Conservation (phyloP, 2,113 vertebrate species). For the Oreocharis arfaki region DNA sequence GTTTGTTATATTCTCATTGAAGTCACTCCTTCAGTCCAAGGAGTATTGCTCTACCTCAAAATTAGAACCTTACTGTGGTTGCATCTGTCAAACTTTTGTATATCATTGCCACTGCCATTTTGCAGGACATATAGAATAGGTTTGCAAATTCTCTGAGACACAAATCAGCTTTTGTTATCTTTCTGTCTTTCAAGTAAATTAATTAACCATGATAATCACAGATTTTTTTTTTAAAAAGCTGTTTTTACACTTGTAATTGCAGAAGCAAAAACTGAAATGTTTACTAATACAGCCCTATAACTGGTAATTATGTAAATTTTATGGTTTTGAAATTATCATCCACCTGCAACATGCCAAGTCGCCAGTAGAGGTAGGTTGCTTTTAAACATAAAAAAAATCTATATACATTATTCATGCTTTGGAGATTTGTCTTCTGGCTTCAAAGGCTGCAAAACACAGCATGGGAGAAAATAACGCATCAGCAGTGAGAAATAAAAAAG, state of each 20-base stretch:
- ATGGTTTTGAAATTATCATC: neutral
- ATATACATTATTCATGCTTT: neutral
- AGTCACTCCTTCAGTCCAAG: neutral
- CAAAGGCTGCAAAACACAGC: slow-evolving; percentile 24
- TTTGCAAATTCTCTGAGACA: neutral
- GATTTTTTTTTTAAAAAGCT: neutral
- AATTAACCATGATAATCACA: neutral
- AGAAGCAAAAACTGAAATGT: neutral
- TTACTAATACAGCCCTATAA: neutral
- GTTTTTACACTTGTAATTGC: neutral
- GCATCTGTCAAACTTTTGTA: neutral
- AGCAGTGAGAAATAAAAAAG: slow-evolving; percentile 3
- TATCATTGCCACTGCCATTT: neutral
- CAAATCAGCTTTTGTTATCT: neutral
- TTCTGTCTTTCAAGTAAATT: neutral
- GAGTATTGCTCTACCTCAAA: neutral
- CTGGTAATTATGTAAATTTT: slow-evolving; percentile 29
- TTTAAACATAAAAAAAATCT: neutral
- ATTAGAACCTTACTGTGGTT: fast-evolving
- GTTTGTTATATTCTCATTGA: neutral
- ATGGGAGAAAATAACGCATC: neutral
- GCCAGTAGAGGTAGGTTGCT: neutral
- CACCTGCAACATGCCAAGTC: neutral
- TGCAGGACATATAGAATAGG: neutral
- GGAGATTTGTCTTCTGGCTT: neutral